Evolutionary conservation across 2,888 invertebrate genomes (phyloP), one percentile per base, ranked within the genome.

Genomic region (Erebia aethiops): DNA sequence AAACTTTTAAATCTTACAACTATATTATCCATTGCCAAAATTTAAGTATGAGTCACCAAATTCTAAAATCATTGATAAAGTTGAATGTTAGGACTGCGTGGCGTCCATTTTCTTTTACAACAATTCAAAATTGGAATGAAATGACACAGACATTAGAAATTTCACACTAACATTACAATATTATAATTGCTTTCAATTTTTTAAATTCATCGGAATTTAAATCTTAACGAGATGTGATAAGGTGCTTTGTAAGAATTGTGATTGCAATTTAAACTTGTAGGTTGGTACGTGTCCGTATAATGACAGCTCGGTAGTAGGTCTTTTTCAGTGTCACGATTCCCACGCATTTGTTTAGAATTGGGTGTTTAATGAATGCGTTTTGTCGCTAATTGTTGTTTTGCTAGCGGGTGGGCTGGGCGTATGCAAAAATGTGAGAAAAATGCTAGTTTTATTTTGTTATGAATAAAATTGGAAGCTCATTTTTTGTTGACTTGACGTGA

Each of bases 231-330:
- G n/a, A 49, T 57, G 49, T 21, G 1, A 26, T 67, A 67, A 16
- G 26, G 58, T 58, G 5, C 2, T 49, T 7, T 26, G 4, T 13
- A 51, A 52, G 8, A 11, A 14, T 41, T 61, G 3, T 13, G 21
- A 63, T 13, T 16, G 58, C 7, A 58, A 51, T 67, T 49, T 1
- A 26, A 46, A 16, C 1, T 60, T 60, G 60, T 61, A 49, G 26
- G 13, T 26, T 41, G n/a, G 76, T 73, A 74, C 74, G 74, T 75
- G 76, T 70, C 67, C 67, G 61, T 64, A 79, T 76, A 80, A 79
- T 77, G 76, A 76, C 74, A 65, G 72, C 65, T 69, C 71, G 70
- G 76, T 74, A 76, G 78, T 76, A 69, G 77, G 74, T 76, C 78
- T 69, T 68, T 72, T 67, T 21, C 66, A 57, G 67, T 68, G 71